Evolutionary conservation across 2,888 invertebrate species (phyloP), one percentile per base, ranked within the genome.

Genomic region (Drosophila prostipennis): DNA sequence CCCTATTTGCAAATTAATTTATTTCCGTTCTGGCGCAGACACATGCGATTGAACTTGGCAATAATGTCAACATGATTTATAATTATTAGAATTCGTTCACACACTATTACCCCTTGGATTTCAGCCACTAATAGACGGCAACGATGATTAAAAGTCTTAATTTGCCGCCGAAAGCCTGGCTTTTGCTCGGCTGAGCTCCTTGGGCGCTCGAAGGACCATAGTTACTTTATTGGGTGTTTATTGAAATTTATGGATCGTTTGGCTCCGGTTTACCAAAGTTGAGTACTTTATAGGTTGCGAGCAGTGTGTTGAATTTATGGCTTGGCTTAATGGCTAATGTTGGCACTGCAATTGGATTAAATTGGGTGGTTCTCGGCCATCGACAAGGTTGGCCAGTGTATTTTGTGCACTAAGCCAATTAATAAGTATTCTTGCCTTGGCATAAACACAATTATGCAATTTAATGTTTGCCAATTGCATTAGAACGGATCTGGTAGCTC

Each of bases 231-330:
- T 78, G 74, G 68, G 84, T 76, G 72, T 69, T 83, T 86, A 78
- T 86, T 83, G 72, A 76, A 74, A 81, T 86, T 86, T 86, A 81
- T 80, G 76, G 74, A 59, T 37, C 37, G 37, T n/a, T 43, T 43
- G 48, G 53, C 57, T 52, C 26, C 45, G 52, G 51, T 29, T 52
- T 39, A 37, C 36, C 73, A 46, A 58, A 63, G 67, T 60, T 69
- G 64, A 55, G 67, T 72, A 79, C 79, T 74, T 82, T 71, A 79
- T 79, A 64, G 72, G 70, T 59, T 51, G 58, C 26, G n/a, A 46
- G 45, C 48, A 42, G 11, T 57, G 60, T 60, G 23, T 48, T 32
- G 45, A 72, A 75, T 82, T 86, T 82, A 80, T 75, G 73, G 32
- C 67, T 48, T 6, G 39, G 55, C 56, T 72, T 82, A 71, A 72